Conservation (phyloP, 1,140 invertebrate species). For the Heliothis subflexa region DNA sequence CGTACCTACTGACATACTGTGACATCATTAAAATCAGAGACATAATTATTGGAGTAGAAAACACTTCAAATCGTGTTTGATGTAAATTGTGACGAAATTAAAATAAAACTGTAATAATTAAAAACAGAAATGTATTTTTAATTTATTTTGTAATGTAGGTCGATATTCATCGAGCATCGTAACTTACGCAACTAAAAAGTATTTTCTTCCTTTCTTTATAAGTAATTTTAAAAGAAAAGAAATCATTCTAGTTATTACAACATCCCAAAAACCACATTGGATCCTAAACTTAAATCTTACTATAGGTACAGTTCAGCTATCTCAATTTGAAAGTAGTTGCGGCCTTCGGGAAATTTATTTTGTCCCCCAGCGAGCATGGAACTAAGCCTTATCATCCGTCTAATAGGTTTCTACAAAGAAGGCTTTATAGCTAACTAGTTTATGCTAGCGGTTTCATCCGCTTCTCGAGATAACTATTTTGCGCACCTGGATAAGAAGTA, state of each 20-base stretch:
- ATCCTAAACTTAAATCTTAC: slow-evolving; percentile 3
- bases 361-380: slow-evolving; percentile 20
- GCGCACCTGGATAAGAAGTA: too few relatives aligned
- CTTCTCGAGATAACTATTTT: too few relatives aligned
- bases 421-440: slow-evolving; percentile 21
- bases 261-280: slow-evolving; percentile 20
- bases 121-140: not conserved
- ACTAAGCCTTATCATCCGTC: slow-evolving; percentile 41
- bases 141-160: not conserved
- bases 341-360: slow-evolving; percentile 45
- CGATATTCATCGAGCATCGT: too few relatives aligned
- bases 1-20: not conserved
- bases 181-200: too few relatives aligned
- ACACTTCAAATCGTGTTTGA: not conserved
- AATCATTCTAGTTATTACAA: too few relatives aligned
- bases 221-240: too few relatives aligned
- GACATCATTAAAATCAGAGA: not conserved
- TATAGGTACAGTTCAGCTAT: slow-evolving; percentile 7
- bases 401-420: slow-evolving; percentile 47
- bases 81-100: not conserved
- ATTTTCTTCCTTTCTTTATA: too few relatives aligned
- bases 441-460: too few relatives aligned
- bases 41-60: slow-evolving; percentile 2
- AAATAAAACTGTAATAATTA: not conserved
- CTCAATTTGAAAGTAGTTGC: slow-evolving; percentile 44